A percentile compares a stretch with the other conserved stretches of the same genome.
Evolutionary conservation across 2,797 vertebrate species (phyloP).

Genomic region (Cirrhinus mrigala): DNA sequence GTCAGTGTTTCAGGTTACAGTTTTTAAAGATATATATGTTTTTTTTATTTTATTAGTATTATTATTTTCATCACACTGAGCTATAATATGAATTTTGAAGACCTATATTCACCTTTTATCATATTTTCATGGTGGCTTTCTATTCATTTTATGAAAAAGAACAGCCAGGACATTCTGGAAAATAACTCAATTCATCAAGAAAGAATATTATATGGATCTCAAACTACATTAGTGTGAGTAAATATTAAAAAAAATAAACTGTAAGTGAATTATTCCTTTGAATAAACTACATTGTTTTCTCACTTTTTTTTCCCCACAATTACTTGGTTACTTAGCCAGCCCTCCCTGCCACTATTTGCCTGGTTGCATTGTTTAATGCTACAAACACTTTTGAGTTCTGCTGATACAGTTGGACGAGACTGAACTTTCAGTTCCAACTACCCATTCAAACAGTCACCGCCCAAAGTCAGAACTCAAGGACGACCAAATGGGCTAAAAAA

Average conservation of each 20-base stretch:
- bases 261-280: not conserved
- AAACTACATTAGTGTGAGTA: not conserved
- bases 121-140: too few species aligned
- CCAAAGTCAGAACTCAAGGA: slow-evolving; percentile 91
- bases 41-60: too few species aligned
- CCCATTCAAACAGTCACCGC: slow-evolving; percentile 57
- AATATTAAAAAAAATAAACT: not conserved
- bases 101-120: too few species aligned
- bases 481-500: slow-evolving; percentile 80
- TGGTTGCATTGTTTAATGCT: slow-evolving; percentile 10
- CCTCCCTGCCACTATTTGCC: not conserved
- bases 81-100: too few species aligned
- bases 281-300: not conserved
- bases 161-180: too few species aligned
- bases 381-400: slow-evolving; percentile 25
- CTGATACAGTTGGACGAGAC: slow-evolving; percentile 38
- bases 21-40: too few species aligned
- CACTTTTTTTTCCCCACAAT: not conserved
- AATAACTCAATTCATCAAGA: too few species aligned
- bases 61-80: too few species aligned
- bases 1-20: not conserved
- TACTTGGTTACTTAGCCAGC: not conserved
- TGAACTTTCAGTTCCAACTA: slow-evolving; percentile 46
- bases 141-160: too few species aligned
- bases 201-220: not conserved